These are phyloP conservation scores for Apostichopus californicus DNA, from an alignment of 35 echinoderm and acorn worm genomes.

Conservation along the genomic window DNA sequence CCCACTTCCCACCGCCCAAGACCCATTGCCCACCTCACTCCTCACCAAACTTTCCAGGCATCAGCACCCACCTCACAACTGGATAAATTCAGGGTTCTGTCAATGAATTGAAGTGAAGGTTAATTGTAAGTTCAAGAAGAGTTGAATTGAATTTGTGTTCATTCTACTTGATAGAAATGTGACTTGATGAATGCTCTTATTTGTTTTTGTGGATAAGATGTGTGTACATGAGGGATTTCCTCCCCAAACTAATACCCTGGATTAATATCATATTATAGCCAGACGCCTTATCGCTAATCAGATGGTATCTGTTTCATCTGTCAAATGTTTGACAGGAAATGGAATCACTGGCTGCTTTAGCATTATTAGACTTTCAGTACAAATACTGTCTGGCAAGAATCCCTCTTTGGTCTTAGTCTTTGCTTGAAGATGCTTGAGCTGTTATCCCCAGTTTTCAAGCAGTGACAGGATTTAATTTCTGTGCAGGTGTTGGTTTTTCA, in stretches of 20 bases:
- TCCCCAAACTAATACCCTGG: background rate
- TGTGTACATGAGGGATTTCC: background rate
- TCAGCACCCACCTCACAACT: too few relatives aligned
- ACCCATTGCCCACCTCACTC: too few relatives aligned
- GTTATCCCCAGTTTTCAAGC: background rate
- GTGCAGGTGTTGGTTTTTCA: background rate
- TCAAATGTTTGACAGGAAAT: background rate
- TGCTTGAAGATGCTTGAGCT: background rate
- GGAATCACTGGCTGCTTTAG: background rate
- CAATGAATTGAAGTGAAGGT: too few relatives aligned
- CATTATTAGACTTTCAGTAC: background rate
- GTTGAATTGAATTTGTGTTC: too few relatives aligned
- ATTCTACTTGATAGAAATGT: too few relatives aligned
- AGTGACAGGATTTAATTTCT: background rate
- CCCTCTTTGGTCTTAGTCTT: background rate
- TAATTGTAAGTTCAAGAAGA: too few relatives aligned
- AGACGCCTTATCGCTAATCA: conserved; percentile 3
- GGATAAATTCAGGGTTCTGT: too few relatives aligned
- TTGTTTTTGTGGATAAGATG: too few relatives aligned
- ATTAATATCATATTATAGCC: background rate
- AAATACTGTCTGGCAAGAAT: background rate
- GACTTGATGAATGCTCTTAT: too few relatives aligned
- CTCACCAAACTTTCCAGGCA: too few relatives aligned
- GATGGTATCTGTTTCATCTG: background rate
- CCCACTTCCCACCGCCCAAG: too few relatives aligned